A percentile compares a stretch with the other conserved stretches of the same genome.
phyloP scores from a whole-genome alignment of 2,888 invertebrate genomes.

The Tubulanus polymorphus region DNA sequence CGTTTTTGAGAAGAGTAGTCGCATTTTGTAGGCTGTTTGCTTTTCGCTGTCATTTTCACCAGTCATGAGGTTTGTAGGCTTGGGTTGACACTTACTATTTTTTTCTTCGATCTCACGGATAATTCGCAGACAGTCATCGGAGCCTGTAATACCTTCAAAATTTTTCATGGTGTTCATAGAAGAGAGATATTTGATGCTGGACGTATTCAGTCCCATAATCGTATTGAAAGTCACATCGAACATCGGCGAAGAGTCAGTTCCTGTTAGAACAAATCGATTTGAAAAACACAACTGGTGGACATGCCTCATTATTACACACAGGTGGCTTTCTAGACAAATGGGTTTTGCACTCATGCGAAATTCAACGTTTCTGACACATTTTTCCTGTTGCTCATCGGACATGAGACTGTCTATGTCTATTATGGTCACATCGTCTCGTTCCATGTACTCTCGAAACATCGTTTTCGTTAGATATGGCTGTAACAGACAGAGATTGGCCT shows the following conservation, averaged over 20 bases:
- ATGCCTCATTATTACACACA: not conserved
- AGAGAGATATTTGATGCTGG: not conserved
- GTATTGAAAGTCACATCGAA: not conserved
- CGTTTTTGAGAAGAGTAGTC: not conserved
- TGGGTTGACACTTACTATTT: not conserved
- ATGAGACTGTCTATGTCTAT: not conserved
- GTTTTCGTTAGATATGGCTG: not conserved
- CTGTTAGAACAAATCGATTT: not conserved
- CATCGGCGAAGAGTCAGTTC: conserved; percentile 1
- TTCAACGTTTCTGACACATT: conserved; percentile 1
- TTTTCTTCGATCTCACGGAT: not conserved
- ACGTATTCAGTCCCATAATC: not conserved
- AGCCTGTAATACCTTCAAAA: conserved; percentile 1
- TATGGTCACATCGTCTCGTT: not conserved
- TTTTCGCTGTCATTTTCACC: conserved; percentile 2
- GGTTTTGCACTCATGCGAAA: conserved; percentile 2
- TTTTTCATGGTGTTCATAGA: conserved; percentile 1
- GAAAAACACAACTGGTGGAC: not conserved
- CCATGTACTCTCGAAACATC: not conserved
- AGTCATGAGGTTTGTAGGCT: not conserved
- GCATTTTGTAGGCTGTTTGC: not conserved
- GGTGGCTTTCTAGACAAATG: not conserved
- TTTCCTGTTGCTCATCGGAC: not conserved
- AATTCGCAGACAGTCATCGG: conserved; percentile 1
- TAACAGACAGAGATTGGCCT: not conserved